phyloP scores from a whole-genome alignment of 1,140 invertebrate species.

The Nautilus pompilius region DNA sequence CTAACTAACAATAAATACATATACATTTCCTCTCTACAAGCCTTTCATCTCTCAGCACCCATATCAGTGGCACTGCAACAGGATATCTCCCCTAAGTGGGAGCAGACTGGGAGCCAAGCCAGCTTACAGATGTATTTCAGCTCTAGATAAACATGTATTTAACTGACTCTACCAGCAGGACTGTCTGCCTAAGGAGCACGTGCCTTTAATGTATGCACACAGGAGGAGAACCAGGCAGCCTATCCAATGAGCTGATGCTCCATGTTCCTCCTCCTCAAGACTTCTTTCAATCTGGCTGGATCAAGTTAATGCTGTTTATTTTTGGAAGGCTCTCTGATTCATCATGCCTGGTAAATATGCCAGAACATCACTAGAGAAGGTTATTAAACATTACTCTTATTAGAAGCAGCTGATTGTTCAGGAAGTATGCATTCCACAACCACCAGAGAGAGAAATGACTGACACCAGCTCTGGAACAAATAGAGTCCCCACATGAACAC shows the following conservation, averaged over 20 bases:
- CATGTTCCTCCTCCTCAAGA: too few relatives aligned
- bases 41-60: not conserved
- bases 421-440: not conserved
- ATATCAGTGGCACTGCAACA: slow-evolving; percentile 1
- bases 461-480: not conserved
- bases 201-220: too few relatives aligned
- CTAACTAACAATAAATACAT: too few relatives aligned
- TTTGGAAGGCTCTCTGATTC: slow-evolving; percentile 1
- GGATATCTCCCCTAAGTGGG: slow-evolving; percentile 2
- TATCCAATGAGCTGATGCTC: too few relatives aligned
- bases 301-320: slow-evolving; percentile 5
- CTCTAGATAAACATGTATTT: slow-evolving; percentile 1
- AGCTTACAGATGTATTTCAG: slow-evolving; percentile 2
- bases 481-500: too few relatives aligned
- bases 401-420: slow-evolving; percentile 1
- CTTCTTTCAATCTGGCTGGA: too few relatives aligned
- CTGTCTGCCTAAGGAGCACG: too few relatives aligned
- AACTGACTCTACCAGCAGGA: too few relatives aligned
- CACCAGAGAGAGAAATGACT: not conserved
- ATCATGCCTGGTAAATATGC: slow-evolving; percentile 2
- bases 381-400: slow-evolving; percentile 8
- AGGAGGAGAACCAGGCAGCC: too few relatives aligned
- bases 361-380: not conserved
- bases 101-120: not conserved
- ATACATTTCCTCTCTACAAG: not conserved